Evolutionary conservation across 2,113 vertebrate genomes (phyloP).

Genomic region (Callithrix jacchus): DNA sequence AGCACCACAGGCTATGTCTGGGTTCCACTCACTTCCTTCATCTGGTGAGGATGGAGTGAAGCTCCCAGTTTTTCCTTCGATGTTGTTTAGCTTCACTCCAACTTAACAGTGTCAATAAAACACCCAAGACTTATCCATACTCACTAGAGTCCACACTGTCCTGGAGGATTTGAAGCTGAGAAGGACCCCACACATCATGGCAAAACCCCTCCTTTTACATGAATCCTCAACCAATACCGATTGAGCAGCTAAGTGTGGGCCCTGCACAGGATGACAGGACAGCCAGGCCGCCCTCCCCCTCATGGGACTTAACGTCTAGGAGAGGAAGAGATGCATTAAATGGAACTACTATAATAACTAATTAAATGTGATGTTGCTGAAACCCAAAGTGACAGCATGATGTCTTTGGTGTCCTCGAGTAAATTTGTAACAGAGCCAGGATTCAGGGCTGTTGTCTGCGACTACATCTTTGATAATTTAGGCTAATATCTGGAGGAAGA

Average conservation of each 20-base stretch:
- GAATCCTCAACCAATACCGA: not conserved
- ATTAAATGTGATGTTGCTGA: not conserved
- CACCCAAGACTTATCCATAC: not conserved
- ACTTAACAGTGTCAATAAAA: not conserved
- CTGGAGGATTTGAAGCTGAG: not conserved
- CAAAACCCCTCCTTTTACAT: not conserved
- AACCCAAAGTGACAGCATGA: not conserved
- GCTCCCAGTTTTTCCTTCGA: not conserved
- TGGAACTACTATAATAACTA: not conserved
- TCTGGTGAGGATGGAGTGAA: not conserved
- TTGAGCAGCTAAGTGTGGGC: not conserved
- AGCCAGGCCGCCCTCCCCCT: not conserved
- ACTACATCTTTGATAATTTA: not conserved
- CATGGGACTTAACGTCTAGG: not conserved
- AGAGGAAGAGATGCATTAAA: not conserved
- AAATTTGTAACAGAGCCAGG: not conserved
- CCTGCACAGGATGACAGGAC: accelerated
- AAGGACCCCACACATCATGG: not conserved
- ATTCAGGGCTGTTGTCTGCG: not conserved
- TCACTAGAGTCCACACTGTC: not conserved
- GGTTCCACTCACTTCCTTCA: not conserved
- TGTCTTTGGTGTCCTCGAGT: not conserved
- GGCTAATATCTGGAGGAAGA: not conserved
- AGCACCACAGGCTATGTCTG: accelerated
- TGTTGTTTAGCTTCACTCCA: not conserved